These are phyloP conservation scores for Eupithecia subfuscata DNA, from an alignment of 2,888 invertebrate genomes.

Conservation along the genomic window DNA sequence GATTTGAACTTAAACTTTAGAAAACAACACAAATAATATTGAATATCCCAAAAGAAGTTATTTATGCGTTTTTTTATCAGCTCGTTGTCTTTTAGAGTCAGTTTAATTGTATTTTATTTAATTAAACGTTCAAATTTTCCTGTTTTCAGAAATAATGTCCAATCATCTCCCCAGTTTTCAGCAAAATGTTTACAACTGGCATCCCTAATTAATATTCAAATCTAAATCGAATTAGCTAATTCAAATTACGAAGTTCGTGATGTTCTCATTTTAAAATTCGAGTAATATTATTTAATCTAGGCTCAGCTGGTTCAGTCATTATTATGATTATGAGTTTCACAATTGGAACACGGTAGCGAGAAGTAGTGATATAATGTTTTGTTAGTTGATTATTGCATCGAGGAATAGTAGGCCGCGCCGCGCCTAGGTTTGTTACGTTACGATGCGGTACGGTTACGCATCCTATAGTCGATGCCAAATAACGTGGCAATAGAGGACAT, in stretches of 20 bases:
- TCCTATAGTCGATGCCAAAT: too few species aligned
- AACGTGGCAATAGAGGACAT: too few species aligned
- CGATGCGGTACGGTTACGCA: neutral
- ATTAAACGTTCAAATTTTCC: too few species aligned
- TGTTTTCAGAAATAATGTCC: neutral
- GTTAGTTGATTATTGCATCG: neutral
- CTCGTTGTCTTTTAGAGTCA: too few species aligned
- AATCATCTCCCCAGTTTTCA: neutral
- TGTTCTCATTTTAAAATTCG: neutral
- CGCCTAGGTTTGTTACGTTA: neutral
- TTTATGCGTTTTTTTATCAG: too few species aligned
- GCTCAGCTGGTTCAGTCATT: neutral
- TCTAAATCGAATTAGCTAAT: conserved; percentile 1
- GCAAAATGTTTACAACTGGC: neutral
- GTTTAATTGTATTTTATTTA: too few species aligned
- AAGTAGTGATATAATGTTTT: neutral
- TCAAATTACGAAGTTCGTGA: neutral
- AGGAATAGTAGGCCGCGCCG: neutral
- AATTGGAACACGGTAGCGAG: conserved; percentile 8
- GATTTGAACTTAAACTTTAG: neutral
- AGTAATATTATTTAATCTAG: conserved; percentile 1
- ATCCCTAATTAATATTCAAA: conserved; percentile 1
- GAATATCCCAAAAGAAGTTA: too few species aligned
- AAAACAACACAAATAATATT: too few species aligned
- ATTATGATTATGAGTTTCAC: neutral